Conservation (phyloP, 2,888 invertebrate species). For the Pachycephus smyrnensis region DNA sequence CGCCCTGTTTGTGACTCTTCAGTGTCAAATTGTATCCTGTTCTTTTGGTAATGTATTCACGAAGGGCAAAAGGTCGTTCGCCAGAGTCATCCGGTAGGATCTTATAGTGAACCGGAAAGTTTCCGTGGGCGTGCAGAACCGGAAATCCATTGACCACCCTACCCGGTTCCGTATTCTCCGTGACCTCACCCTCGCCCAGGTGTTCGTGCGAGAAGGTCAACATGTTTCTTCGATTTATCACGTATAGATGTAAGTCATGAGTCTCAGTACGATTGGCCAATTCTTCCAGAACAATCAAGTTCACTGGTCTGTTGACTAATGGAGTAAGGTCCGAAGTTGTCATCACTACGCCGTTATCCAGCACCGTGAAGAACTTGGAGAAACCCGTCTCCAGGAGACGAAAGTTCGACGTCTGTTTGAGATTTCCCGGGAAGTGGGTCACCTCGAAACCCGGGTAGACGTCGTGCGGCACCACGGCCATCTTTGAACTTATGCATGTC, state of each 20-base stretch:
- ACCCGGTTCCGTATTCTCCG: slow-evolving; percentile 82
- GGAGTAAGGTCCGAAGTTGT: slow-evolving; percentile 88
- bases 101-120: slow-evolving; percentile 80
- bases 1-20: slow-evolving; percentile 68
- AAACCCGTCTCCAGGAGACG: slow-evolving; percentile 83
- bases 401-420: slow-evolving; percentile 70
- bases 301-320: slow-evolving; percentile 83
- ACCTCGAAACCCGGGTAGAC: slow-evolving; percentile 91
- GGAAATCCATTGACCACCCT: slow-evolving; percentile 80
- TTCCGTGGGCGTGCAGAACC: slow-evolving; percentile 78
- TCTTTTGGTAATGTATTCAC: slow-evolving; percentile 72
- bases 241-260: slow-evolving; percentile 84
- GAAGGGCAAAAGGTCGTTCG: slow-evolving; percentile 73
- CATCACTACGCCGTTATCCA: slow-evolving; percentile 91
- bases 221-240: slow-evolving; percentile 86
- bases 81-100: slow-evolving; percentile 80
- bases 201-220: slow-evolving; percentile 78
- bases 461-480: slow-evolving; percentile 85
- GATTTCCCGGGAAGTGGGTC: slow-evolving; percentile 78
- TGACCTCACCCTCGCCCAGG: slow-evolving; percentile 77
- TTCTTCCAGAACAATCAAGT: slow-evolving; percentile 85
- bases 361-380: slow-evolving; percentile 87
- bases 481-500: slow-evolving; percentile 36
- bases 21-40: slow-evolving; percentile 62
- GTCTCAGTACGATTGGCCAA: slow-evolving; percentile 83